Evolutionary conservation across 2,888 invertebrate species (phyloP).

Genomic region (Matsumyia berberina): DNA sequence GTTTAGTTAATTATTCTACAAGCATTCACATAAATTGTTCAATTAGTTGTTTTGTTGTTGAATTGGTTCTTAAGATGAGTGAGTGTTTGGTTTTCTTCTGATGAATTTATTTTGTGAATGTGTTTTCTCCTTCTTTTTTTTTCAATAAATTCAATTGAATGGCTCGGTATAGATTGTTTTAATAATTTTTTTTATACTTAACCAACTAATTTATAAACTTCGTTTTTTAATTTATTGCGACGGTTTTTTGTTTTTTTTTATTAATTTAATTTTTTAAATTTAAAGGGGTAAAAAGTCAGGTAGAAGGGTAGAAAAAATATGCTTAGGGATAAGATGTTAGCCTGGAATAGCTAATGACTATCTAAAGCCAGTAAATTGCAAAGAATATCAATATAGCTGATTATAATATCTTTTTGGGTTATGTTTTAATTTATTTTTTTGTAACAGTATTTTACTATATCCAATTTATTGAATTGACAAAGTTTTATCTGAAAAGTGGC

Average conservation of each 20-base stretch:
- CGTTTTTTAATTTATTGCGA: constrained; percentile 71
- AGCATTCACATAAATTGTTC: constrained; percentile 61
- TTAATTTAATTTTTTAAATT: constrained; percentile 53
- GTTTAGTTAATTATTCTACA: constrained; percentile 61
- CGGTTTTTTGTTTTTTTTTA: constrained; percentile 69
- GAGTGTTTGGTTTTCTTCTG: constrained; percentile 35
- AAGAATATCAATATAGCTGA: constrained; percentile 6
- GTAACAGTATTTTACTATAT: constrained; percentile 24
- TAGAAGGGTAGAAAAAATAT: constrained; percentile 53
- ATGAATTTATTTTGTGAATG: constrained; percentile 76
- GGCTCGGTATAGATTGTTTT: constrained; percentile 82
- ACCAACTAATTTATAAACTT: constrained; percentile 74
- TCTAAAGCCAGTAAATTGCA: constrained; percentile 15
- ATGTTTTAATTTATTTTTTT: constrained; percentile 31
- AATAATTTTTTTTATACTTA: constrained; percentile 77
- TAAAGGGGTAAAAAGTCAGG: constrained; percentile 46
- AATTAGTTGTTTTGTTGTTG: constrained; percentile 22
- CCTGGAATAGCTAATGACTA: constrained; percentile 54
- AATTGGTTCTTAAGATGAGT: constrained; percentile 64
- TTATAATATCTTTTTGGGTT: constrained; percentile 9
- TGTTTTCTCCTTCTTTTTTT: constrained; percentile 77
- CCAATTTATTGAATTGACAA: constrained; percentile 41
- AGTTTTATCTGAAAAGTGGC: constrained; percentile 38
- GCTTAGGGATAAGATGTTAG: neutral
- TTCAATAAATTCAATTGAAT: constrained; percentile 83